Percentiles rank a stretch among this genome's conserved stretches.
phyloP scores from a whole-genome alignment of 2,113 vertebrate species.

The Lethenteron camtschaticum region DNA sequence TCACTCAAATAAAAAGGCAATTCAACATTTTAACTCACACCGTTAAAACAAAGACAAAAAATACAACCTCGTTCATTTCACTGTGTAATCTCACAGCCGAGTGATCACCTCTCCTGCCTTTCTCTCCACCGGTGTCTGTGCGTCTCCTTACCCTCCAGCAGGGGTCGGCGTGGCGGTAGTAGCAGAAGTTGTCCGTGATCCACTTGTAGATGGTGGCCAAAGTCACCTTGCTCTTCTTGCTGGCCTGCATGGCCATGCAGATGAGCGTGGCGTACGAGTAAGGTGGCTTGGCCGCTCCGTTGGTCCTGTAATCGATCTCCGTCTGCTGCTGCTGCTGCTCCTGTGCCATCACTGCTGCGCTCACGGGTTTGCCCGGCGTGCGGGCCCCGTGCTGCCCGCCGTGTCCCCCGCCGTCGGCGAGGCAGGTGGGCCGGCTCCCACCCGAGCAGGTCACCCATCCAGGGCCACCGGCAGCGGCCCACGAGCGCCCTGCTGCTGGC shows the following conservation, averaged over 20 bases:
- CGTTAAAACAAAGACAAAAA: too few relatives aligned
- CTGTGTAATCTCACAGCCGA: too few relatives aligned
- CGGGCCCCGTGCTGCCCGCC: slow-evolving; percentile 26
- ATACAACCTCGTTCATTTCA: too few relatives aligned
- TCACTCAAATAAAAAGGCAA: too few relatives aligned
- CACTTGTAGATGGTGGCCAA: slow-evolving; percentile 51
- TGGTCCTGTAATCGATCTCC: slow-evolving; percentile 38
- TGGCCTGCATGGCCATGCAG: slow-evolving; percentile 56
- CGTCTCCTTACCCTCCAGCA: slow-evolving; percentile 43
- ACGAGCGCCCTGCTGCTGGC: slow-evolving; percentile 16
- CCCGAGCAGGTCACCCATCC: slow-evolving; percentile 15
- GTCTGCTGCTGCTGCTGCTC: slow-evolving; percentile 13
- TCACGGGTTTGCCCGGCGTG: slow-evolving; percentile 13
- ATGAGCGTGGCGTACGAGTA: slow-evolving; percentile 52
- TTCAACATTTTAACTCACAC: too few relatives aligned
- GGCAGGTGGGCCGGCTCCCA: slow-evolving; percentile 28
- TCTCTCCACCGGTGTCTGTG: too few relatives aligned
- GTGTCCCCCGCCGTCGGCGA: slow-evolving; percentile 42
- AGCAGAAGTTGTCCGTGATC: slow-evolving; percentile 55
- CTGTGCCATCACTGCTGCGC: slow-evolving; percentile 11
- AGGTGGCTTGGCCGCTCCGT: slow-evolving; percentile 38
- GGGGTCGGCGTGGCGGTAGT: slow-evolving; percentile 49
- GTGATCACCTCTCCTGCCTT: too few relatives aligned
- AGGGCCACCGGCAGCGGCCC: slow-evolving; percentile 15
- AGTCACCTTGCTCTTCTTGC: slow-evolving; percentile 41